phyloP scores from a whole-genome alignment of 1,140 invertebrate genomes.

The Macrobrachium rosenbergii region DNA sequence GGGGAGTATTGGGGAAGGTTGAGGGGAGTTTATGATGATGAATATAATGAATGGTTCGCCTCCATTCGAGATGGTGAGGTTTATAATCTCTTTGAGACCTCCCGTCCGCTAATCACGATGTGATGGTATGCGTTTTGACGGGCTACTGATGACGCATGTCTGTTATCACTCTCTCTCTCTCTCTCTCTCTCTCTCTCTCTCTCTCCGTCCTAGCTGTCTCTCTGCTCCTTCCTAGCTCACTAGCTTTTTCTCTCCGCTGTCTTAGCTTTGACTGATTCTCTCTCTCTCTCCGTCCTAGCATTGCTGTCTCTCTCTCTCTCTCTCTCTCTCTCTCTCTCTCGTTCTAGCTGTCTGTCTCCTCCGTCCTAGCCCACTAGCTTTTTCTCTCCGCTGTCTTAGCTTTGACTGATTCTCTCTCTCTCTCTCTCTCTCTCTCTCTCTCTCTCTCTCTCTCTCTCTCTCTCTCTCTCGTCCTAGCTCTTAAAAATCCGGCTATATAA shows the following conservation, averaged over 20 bases:
- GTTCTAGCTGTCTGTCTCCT: neutral
- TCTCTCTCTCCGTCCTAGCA: too few relatives aligned
- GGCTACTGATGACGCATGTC: neutral
- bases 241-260: neutral
- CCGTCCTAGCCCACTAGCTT: neutral
- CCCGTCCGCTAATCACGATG: neutral
- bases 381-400: neutral
- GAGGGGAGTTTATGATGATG: too few relatives aligned
- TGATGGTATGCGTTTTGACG: neutral
- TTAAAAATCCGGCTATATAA: too few relatives aligned
- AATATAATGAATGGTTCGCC: too few relatives aligned
- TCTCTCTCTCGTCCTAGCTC: too few relatives aligned
- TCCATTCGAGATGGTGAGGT: too few relatives aligned
- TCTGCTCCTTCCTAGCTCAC: neutral
- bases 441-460: neutral
- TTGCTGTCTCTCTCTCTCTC: too few relatives aligned
- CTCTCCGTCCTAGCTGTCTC: slow-evolving; percentile 8
- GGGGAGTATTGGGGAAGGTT: too few relatives aligned
- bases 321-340: neutral
- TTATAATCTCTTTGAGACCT: too few relatives aligned
- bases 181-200: slow-evolving; percentile 24
- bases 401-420: too few relatives aligned
- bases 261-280: too few relatives aligned
- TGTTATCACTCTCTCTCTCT: slow-evolving; percentile 1
- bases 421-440: too few relatives aligned